These are phyloP conservation scores for Bombus superbus DNA, from an alignment of 1,140 invertebrate genomes.

Conservation along the genomic window DNA sequence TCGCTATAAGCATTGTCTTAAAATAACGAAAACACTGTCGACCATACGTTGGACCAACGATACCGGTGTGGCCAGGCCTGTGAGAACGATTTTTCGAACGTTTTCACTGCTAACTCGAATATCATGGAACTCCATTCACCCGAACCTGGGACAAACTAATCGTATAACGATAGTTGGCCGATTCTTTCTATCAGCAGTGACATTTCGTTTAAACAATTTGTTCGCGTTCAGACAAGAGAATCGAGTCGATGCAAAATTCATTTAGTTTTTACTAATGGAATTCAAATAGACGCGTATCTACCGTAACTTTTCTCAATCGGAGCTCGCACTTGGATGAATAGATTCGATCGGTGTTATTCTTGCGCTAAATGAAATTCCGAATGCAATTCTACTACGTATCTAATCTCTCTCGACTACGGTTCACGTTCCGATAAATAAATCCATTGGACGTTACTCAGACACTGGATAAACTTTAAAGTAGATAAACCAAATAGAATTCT, in stretches of 20 bases:
- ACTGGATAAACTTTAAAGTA: not conserved
- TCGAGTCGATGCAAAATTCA: not conserved
- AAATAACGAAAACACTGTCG: conserved; percentile 9
- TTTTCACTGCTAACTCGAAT: not conserved
- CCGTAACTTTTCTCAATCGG: not conserved
- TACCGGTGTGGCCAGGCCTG: not conserved
- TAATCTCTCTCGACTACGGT: not conserved
- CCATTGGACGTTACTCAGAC: too few relatives aligned
- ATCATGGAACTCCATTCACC: not conserved
- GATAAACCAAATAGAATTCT: not conserved
- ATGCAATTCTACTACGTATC: too few relatives aligned
- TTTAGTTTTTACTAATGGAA: not conserved
- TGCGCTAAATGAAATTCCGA: not conserved
- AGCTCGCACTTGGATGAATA: not conserved
- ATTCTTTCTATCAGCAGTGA: too few relatives aligned
- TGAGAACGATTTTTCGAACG: not conserved
- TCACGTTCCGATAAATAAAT: not conserved
- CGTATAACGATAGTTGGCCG: too few relatives aligned
- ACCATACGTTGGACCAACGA: not conserved
- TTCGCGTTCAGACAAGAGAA: not conserved
- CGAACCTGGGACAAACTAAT: too few relatives aligned
- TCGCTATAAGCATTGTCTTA: not conserved
- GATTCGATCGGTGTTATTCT: not conserved
- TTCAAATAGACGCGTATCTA: not conserved
- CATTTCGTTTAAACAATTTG: not conserved